These are phyloP conservation scores for Egretta garzetta DNA, from an alignment of 2,113 vertebrate genomes.

Conservation along the genomic window DNA sequence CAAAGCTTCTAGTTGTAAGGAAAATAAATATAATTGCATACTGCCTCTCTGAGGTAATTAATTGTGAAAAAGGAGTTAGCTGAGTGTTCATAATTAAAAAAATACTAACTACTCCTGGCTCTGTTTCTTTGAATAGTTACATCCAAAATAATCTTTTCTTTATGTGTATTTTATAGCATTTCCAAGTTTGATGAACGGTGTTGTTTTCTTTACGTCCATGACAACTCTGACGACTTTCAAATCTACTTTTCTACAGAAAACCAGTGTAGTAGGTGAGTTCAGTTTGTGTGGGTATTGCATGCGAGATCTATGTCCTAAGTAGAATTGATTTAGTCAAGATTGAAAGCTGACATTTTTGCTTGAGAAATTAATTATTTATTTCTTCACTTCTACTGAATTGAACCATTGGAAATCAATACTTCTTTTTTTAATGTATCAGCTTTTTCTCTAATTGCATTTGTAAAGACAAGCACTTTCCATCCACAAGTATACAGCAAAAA, in stretches of 20 bases:
- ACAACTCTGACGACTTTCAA: slow-evolving; percentile 97
- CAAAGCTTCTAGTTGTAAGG: neutral
- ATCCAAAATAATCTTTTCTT: neutral
- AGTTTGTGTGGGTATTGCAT: neutral
- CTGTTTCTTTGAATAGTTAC: neutral
- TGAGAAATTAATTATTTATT: neutral
- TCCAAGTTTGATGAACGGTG: slow-evolving; percentile 95
- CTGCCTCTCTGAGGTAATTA: neutral
- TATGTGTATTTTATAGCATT: slow-evolving; percentile 78
- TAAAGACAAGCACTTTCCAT: neutral
- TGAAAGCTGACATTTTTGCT: neutral
- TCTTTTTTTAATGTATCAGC: neutral
- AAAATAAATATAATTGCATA: neutral
- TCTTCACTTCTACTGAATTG: neutral
- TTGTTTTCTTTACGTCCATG: slow-evolving; percentile 93
- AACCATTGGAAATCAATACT: neutral
- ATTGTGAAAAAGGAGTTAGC: neutral
- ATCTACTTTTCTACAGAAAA: slow-evolving; percentile 95
- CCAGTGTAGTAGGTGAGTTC: slow-evolving; percentile 88
- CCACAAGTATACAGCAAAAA: neutral
- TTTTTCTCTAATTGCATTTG: neutral
- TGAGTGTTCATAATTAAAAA: neutral
- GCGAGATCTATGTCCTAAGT: neutral
- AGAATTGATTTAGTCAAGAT: neutral
- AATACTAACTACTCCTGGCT: neutral